Evolutionary conservation across 2,797 vertebrate genomes (phyloP).

Genomic region (Gallinago solitaria): DNA sequence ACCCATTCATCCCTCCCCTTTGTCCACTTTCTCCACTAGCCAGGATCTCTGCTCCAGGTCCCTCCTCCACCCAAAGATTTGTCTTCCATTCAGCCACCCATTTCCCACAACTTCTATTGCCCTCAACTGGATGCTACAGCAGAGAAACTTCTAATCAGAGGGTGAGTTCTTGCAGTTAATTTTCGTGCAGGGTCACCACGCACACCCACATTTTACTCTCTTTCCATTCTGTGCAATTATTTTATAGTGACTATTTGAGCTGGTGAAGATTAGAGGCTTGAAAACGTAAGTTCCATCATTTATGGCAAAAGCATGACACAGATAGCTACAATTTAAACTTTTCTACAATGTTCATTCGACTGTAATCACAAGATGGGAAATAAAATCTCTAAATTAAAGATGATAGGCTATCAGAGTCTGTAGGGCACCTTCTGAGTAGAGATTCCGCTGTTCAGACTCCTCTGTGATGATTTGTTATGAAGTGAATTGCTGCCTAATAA

Average conservation of each 20-base stretch:
- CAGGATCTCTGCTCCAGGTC: not conserved
- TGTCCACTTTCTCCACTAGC: not conserved
- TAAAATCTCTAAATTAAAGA: constrained; percentile 59
- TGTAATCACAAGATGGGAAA: constrained; percentile 53
- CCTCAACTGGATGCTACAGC: not conserved
- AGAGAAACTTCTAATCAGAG: constrained; percentile 20
- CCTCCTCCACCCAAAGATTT: not conserved
- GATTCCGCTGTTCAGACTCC: not conserved
- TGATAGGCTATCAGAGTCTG: constrained; percentile 33
- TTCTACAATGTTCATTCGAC: constrained; percentile 32
- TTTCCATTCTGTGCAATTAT: not conserved
- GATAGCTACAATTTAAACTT: constrained; percentile 51
- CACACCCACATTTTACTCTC: not conserved
- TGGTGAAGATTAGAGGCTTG: constrained; percentile 42
- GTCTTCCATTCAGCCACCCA: not conserved
- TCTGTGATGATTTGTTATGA: constrained; percentile 38
- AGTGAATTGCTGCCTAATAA: constrained; percentile 13
- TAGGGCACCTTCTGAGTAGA: constrained; percentile 13
- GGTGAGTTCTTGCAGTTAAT: not conserved
- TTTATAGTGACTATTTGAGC: not conserved
- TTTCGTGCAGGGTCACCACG: not conserved
- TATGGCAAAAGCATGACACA: not conserved
- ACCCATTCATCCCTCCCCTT: not conserved
- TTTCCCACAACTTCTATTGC: not conserved
- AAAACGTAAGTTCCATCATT: constrained; percentile 9